Conservation (phyloP, 30 jellyfish, hydroid and myxozoan species). For the Hydractinia symbiolongicarpus region DNA sequence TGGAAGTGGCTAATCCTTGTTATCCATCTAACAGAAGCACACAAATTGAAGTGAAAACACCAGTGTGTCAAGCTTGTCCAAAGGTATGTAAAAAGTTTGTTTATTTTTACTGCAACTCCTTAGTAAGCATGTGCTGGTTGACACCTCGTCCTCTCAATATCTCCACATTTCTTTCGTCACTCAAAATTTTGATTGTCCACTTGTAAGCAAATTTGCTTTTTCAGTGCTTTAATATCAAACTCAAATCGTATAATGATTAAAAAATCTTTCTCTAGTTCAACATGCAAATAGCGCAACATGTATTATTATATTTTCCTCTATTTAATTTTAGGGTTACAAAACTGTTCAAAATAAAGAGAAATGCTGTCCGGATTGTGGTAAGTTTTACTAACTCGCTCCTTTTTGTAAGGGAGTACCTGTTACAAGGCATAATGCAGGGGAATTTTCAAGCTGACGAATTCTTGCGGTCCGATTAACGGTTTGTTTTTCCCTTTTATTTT, state of each 20-base stretch:
- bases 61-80: slow-evolving; percentile 77
- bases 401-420: background rate
- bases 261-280: no score
- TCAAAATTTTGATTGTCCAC: no score
- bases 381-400: slow-evolving; percentile 3
- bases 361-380: slow-evolving; percentile 95
- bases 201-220: no score
- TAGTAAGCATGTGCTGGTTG: no score
- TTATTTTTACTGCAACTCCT: no score
- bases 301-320: background rate
- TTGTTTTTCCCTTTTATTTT: background rate
- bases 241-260: no score
- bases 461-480: background rate
- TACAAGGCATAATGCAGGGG: background rate
- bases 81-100: no score
- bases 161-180: no score
- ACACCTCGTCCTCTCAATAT: no score
- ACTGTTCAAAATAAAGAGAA: slow-evolving; percentile 38
- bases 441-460: no score
- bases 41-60: slow-evolving; percentile 57
- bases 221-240: no score
- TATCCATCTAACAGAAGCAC: slow-evolving; percentile 56
- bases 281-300: background rate
- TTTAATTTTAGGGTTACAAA: slow-evolving; percentile 38
- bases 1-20: slow-evolving; percentile 77